Evolutionary conservation across 1,140 invertebrate species (phyloP), one percentile per base, ranked within the genome.

Genomic region (Palaemon carinicauda): DNA sequence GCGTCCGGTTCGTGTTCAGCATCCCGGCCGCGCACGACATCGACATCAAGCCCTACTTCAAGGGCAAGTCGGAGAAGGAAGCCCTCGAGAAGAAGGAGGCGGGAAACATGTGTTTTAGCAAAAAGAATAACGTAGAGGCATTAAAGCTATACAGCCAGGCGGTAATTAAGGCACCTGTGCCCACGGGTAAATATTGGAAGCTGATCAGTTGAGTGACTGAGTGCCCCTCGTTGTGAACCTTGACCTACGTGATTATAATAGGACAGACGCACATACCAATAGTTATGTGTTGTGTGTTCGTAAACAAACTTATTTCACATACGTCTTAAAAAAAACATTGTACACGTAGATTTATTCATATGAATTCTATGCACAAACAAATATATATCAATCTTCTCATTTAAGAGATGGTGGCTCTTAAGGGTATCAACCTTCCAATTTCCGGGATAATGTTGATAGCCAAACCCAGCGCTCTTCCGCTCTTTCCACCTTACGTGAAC

Each of bases 21-120:
- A 82, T 91, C 17, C 88, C 89, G 21, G 86, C 89, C 24, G 87
- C 90, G 19, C 88, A 91, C 53, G 89, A 90, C 7, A 88, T 91
- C 69, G 71, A 89, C 52, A 85, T 91, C 29, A 71, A 89, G 24
- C 52, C 89, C 24, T 82, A 87, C 41, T 90, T 86, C 86, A 87
- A 89, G 50, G 92, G 92, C 53, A 97, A 97, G 91, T 93, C 94
- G 91, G 90, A 92, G 12, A 92, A 94, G 80, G 93, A 93, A 90
- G 94, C 96, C 1, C 91, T 93, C 24, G 91, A 92, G 79, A 91
- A 95, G 5, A 96, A 97, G 91, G 93, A 94, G 74, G 92, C 94
- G 83, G 97, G 96, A 21, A 98, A 98, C 90, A 92, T 93, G 71
- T 94, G 93, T 31, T 98, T 97, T 89, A 94, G 95, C 89, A 94